Evolutionary conservation across 2,888 invertebrate genomes (phyloP), one percentile per base, ranked within the genome.

Genomic region (Eurois occulta): DNA sequence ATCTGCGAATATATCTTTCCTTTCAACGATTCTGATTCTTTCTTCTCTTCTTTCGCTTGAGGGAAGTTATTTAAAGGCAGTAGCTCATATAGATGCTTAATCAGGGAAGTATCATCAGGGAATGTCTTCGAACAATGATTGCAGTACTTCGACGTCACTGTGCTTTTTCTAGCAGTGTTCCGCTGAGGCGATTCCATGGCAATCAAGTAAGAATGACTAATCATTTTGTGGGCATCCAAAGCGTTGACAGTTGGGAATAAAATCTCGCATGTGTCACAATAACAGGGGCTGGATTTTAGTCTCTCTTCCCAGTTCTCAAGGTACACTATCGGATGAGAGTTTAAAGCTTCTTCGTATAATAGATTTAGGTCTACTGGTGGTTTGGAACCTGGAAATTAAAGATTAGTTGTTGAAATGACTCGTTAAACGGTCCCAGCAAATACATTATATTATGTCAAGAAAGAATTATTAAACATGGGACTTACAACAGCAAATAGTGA

Each of bases 141-240:
- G n/a, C 94, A 94, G 10, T 72, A 87, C 1, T 84, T 85, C 0
- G 88, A 87, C 0, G 78, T 46, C 0, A 69, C 79, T 0, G 88
- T 88, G 0, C 89, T 88, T 6, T 88, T 88, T 11, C 88, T 68
- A 0, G 89, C 88, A 0, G 89, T 88, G 0, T 88, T 88, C 0
- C 58, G 77, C 0, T 66, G 81, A 0, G 85, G 52, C 0, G 13
- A 67, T 0, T 86, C 87, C 13, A 88, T 21, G 0, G 93, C 92
- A 0, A 94, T 86, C 16, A 94, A 43, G 24, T 92, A 92, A 0
- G 94, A 94, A 74, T 94, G 94, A 0, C 86, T 89, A 0, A 79
- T 58, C 92, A 92, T 94, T 11, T 93, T 94, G 48, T 94, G 94
- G 0, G 91, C 90, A 64, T 93, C 92, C 8, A 93, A 81, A 0